Evolutionary conservation across 1,140 invertebrate species (phyloP), one percentile per base, ranked within the genome.

Genomic region (Caerostris darwini): DNA sequence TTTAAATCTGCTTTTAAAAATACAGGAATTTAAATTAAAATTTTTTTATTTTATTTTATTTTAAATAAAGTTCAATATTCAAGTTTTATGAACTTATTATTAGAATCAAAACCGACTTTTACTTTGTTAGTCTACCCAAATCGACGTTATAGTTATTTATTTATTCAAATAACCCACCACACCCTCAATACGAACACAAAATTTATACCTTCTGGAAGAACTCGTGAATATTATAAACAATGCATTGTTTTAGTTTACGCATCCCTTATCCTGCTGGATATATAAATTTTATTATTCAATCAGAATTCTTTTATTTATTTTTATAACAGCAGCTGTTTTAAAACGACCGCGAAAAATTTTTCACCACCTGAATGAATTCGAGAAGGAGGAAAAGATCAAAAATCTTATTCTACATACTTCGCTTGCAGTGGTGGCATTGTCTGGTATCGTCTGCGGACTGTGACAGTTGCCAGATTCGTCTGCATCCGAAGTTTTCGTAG

Each of bases 271-370:
- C 56, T 83, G 82, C 19, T 8, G 14, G 82, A 56, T 83, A 83
- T 83, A 57, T 56, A 57, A 58, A 8, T n/a, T 54, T 57, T 83
- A n/a, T 83, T 83, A 10, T 83, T 77, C 61, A 10, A 17, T 64
- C 34, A 8, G 3, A 50, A 50, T 77, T 56, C 82, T 57, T 57
- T 57, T 83, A 19, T 83, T 10, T 83, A 57, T 58, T 83, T 81
- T 83, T 56, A 83, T 34, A 57, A n/a, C 82, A 5, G 3, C 87
- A 69, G 61, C 87, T 89, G 19, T 17, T 53, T 34, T 12, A 69
- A 83, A 92, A 83, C 53, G 90, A 92, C 90, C 90, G 58, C 83
- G 90, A 92, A 34, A 34, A 90, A 92, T 92, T 92, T 92, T 64
- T 56, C 17, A 64, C 58, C 90, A 64, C 87, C 61, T 71, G 87